A percentile compares a stretch with the other conserved stretches of the same genome.
phyloP scores from a whole-genome alignment of 2,888 invertebrate species.

The Boloria selene region DNA sequence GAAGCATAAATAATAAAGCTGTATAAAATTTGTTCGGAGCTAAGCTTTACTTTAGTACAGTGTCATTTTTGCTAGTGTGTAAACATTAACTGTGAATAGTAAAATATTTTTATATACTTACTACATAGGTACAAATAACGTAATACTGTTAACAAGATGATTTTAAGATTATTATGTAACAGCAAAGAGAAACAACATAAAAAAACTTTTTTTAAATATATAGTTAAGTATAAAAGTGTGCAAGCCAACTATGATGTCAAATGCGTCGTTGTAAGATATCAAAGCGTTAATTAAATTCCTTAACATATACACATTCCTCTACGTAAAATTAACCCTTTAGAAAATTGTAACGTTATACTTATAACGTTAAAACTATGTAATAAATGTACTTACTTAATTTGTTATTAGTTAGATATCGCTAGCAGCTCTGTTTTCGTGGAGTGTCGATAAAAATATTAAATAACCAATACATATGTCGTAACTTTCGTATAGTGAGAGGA shows the following conservation, averaged over 20 bases:
- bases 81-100: not conserved
- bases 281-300: conserved; percentile 74
- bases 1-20: conserved; percentile 14
- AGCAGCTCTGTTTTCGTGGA: too few species aligned
- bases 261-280: conserved; percentile 52
- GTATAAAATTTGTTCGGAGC: conserved; percentile 3
- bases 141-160: not conserved
- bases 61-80: not conserved
- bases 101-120: too few species aligned
- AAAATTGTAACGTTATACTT: conserved; percentile 52
- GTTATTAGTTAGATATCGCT: too few species aligned
- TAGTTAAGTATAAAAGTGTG: conserved; percentile 22
- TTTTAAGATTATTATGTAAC: too few species aligned
- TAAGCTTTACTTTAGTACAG: not conserved
- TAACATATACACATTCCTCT: conserved; percentile 46
- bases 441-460: too few species aligned
- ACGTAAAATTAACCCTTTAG: conserved; percentile 68
- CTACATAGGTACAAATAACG: too few species aligned
- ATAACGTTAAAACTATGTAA: conserved; percentile 64
- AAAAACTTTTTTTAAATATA: too few species aligned
- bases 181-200: too few species aligned
- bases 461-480: too few species aligned
- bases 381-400: not conserved
- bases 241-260: conserved; percentile 11
- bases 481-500: too few species aligned